Evolutionary conservation across 2,888 invertebrate genomes (phyloP).

Genomic region (Scaptomyza polygonia): DNA sequence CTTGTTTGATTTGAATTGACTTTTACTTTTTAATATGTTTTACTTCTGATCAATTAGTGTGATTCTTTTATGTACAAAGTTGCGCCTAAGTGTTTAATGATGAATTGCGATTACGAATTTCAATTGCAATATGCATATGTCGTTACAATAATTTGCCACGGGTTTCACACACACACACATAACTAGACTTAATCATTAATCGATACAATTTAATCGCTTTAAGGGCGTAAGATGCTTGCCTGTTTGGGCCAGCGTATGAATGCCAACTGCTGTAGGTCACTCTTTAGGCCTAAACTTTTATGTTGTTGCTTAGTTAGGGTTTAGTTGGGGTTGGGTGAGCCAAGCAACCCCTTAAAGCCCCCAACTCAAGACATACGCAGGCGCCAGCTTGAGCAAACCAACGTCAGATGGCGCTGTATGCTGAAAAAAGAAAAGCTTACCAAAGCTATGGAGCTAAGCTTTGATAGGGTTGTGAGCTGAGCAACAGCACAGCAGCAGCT

Average conservation of each 20-base stretch:
- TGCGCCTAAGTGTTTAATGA: neutral
- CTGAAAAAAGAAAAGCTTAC: constrained; percentile 9
- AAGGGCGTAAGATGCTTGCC: constrained; percentile 1
- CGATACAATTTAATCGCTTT: constrained; percentile 20
- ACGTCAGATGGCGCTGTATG: constrained; percentile 31
- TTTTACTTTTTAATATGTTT: constrained; percentile 12
- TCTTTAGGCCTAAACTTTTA: neutral
- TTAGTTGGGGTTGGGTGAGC: constrained; percentile 4
- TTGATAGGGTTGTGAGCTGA: neutral
- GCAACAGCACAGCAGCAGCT: constrained; percentile 1
- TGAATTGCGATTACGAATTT: neutral
- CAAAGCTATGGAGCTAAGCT: constrained; percentile 6
- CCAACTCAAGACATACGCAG: constrained; percentile 18
- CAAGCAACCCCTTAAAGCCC: neutral
- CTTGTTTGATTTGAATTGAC: constrained; percentile 20
- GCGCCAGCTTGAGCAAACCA: constrained; percentile 5
- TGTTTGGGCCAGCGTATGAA: constrained; percentile 2
- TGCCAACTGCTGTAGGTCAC: constrained; percentile 29
- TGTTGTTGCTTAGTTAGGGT: constrained; percentile 1
- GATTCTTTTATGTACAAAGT: no score
- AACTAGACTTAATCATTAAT: constrained; percentile 16
- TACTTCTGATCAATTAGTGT: neutral
- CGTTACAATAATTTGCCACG: constrained; percentile 3
- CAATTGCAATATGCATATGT: constrained; percentile 1
- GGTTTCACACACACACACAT: neutral